Conservation (phyloP, 1,140 invertebrate genomes). For the Ditylenchus dipsaci region DNA sequence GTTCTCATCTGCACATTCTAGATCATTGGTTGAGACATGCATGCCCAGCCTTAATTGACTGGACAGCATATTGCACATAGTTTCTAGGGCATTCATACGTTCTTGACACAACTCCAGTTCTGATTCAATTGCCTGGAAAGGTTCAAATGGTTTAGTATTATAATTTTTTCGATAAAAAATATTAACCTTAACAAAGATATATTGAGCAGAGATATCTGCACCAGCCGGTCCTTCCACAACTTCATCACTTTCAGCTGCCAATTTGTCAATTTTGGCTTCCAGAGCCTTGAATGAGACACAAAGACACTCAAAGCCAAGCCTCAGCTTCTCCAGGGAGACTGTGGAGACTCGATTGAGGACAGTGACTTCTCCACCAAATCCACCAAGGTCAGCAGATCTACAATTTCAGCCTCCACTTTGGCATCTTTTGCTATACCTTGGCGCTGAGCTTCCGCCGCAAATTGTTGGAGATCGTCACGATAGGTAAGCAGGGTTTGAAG, state of each 20-base stretch:
- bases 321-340: background rate
- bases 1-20: conserved; percentile 1
- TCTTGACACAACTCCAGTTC: conserved; percentile 32
- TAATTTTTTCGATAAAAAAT: background rate
- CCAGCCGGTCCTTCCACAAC: background rate
- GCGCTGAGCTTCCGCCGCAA: conserved; percentile 11
- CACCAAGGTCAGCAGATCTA: conserved; percentile 6
- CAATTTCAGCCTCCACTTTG: conserved; percentile 11
- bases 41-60: conserved; percentile 18
- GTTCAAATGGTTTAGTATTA: background rate
- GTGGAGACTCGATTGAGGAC: conserved; percentile 14
- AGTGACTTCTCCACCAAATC: conserved; percentile 12
- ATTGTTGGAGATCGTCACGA: conserved; percentile 15
- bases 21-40: background rate
- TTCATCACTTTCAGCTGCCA: background rate
- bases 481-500: background rate
- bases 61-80: conserved; percentile 25
- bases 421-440: conserved; percentile 1
- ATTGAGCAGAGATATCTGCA: background rate
- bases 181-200: background rate
- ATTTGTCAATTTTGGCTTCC: conserved; percentile 4
- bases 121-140: conserved; percentile 20
- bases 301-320: conserved; percentile 5
- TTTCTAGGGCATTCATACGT: conserved; percentile 32
- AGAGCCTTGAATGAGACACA: background rate